Base-by-base conservation (phyloP, 2,888 invertebrate species). In the Athetis lepigone region DNA sequence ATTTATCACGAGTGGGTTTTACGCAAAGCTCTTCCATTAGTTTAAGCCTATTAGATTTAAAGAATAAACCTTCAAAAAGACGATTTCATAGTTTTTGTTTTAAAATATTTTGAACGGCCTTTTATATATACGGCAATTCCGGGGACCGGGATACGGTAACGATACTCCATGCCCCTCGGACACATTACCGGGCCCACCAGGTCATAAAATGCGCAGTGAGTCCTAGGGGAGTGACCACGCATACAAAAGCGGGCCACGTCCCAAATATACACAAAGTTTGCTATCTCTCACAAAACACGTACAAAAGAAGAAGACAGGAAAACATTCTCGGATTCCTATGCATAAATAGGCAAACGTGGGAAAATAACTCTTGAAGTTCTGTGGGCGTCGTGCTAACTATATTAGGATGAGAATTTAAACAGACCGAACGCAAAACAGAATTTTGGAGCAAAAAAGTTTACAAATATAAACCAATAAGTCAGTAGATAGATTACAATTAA, bases 301-400 rank as follows among this genome's bases (percentile, higher is more conserved):
- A 70, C 54, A 40, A 58, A 74, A 69, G 79, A 84, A 69, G 60
- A 62, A 64, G 82, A 85, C 64, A 65, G 73, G 65, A 60, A 66
- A 61, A 72, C 65, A 77, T 76, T 80, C 82, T 80, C 79, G 82
- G 81, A 85, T 88, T 84, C 81, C 82, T 81, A 75, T 80, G 84
- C 83, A 84, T 85, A 85, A 85, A 85, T 84, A 85, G 82, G 75
- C 68, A 80, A 65, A 85, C 89, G 90, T 91, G 91, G 87, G 91
- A 90, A 90, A 87, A 87, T 83, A 86, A 81, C 79, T 83, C 75
- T 78, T 23, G 36, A 55, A 70, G 72, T 60, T 50, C 61, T 61
- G 79, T 80, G 70, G 82, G 78, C 59, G 75, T 70, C 54, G 36
- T 60, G 70, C 57, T 70, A 70, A 64, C 66, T 75, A 67, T 60